Conservation (phyloP, 2,113 vertebrate species). For the Pontoporia blainvillei region DNA sequence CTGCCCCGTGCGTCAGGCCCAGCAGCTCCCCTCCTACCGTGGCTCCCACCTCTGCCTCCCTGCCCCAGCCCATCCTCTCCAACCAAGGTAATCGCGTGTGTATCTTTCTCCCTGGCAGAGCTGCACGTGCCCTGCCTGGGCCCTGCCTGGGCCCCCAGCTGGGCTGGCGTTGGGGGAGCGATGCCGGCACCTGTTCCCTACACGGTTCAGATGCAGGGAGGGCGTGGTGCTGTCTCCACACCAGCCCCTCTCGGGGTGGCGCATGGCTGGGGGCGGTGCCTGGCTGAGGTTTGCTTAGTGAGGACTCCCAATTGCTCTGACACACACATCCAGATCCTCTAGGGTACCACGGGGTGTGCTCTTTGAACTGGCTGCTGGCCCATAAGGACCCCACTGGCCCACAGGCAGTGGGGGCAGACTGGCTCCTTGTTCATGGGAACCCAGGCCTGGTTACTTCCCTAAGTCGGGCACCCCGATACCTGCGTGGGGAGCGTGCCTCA, state of each 20-base stretch:
- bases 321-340: neutral
- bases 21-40: constrained; percentile 81
- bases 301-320: neutral
- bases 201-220: neutral
- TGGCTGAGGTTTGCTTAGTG: constrained; percentile 4
- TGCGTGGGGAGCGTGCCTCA: neutral
- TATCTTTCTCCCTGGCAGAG: constrained; percentile 84
- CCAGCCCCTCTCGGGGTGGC: neutral
- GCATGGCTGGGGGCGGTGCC: neutral
- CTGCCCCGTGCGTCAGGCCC: constrained; percentile 83
- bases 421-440: neutral
- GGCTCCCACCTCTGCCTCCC: constrained; percentile 85
- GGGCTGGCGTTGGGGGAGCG: neutral
- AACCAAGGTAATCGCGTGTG: constrained; percentile 97
- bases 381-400: neutral
- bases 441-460: neutral
- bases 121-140: constrained; percentile 49
- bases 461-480: neutral
- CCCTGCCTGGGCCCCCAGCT: neutral
- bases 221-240: neutral
- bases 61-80: constrained; percentile 90
- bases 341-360: neutral
- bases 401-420: neutral
- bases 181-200: neutral
- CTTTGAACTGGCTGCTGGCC: neutral